Percentiles rank a stretch among this genome's conserved stretches.
Evolutionary conservation across 2,113 vertebrate genomes (phyloP).

Genomic region (Talpa occidentalis): DNA sequence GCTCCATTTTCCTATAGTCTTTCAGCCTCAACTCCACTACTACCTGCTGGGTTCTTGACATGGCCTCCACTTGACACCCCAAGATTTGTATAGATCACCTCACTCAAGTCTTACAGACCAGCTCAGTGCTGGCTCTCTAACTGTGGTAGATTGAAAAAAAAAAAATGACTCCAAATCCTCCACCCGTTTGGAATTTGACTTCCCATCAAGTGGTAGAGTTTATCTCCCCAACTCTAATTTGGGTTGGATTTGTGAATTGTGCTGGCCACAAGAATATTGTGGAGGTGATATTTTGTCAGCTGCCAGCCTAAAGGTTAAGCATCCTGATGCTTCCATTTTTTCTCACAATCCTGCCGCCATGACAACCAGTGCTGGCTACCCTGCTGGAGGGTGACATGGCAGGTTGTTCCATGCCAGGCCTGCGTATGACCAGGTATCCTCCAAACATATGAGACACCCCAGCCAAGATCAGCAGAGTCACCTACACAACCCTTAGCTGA

Average conservation of each 20-base stretch:
- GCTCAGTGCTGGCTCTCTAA: neutral
- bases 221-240: neutral
- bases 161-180: too few relatives aligned
- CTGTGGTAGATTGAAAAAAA: neutral
- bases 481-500: neutral
- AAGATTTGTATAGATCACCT: neutral
- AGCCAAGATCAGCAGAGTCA: neutral
- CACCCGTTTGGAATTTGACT: neutral
- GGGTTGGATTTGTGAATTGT: neutral
- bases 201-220: neutral
- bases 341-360: neutral
- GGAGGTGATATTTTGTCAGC: neutral
- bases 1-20: neutral
- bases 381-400: neutral
- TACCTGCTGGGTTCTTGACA: neutral
- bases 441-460: neutral
- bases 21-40: neutral
- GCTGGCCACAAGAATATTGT: neutral
- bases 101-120: neutral
- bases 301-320: neutral
- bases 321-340: neutral
- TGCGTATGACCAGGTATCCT: neutral
- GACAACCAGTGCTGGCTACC: neutral
- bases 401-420: neutral
- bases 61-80: neutral